Conservation (phyloP, 2,113 vertebrate species). For the Ailuropoda melanoleuca region DNA sequence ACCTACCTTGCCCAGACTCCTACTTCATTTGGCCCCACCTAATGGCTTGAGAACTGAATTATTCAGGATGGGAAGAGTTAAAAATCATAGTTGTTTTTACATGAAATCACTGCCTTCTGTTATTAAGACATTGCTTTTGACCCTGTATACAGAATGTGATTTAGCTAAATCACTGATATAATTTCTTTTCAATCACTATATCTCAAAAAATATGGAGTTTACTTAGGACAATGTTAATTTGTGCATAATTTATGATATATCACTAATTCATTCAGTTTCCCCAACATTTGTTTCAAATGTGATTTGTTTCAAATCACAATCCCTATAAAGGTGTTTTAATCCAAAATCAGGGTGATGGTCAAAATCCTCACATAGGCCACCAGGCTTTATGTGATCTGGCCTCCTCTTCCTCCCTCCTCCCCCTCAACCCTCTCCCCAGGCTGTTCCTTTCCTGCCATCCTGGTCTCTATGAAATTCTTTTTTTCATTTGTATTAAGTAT, state of each 20-base stretch:
- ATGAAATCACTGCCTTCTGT: background rate
- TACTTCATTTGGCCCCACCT: background rate
- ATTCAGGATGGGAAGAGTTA: background rate
- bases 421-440: background rate
- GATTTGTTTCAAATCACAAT: constrained; percentile 12
- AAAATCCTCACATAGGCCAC: background rate
- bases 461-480: background rate
- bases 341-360: background rate
- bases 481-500: background rate
- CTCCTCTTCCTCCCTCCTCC: background rate
- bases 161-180: background rate
- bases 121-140: background rate
- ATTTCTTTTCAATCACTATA: background rate
- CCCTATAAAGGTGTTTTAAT: background rate
- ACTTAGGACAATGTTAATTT: constrained; percentile 20
- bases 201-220: background rate
- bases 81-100: background rate
- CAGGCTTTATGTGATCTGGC: background rate
- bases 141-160: background rate
- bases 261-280: background rate
- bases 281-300: background rate
- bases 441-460: background rate
- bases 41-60: background rate
- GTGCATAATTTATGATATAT: background rate
- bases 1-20: background rate